Evolutionary conservation across 2,113 vertebrate genomes (phyloP).

Genomic region (Ageneiosus marmoratus): DNA sequence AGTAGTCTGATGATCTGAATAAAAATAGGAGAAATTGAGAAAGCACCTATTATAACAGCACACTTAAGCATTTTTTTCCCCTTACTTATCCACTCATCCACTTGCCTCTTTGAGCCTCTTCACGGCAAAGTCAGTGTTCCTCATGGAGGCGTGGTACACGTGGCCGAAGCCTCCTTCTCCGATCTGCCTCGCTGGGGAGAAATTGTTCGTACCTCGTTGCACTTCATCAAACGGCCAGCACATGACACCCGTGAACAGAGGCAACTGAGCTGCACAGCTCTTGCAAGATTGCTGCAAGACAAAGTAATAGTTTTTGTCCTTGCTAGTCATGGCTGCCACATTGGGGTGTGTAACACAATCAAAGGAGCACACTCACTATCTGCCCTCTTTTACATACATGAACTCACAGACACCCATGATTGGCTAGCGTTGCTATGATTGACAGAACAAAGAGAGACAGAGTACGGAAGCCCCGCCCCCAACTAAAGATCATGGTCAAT

Average conservation of each 20-base stretch:
- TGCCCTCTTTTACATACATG: no score
- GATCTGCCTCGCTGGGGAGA: constrained; percentile 73
- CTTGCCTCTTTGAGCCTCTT: constrained; percentile 85
- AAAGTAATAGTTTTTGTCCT: background rate
- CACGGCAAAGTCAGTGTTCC: constrained; percentile 78
- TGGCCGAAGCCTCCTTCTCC: constrained; percentile 89
- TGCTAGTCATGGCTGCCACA: no score
- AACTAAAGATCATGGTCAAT: background rate
- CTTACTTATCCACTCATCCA: background rate
- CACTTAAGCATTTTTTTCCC: no score
- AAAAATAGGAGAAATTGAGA: no score
- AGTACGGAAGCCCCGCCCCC: background rate
- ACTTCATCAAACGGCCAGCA: constrained; percentile 80
- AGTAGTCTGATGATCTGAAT: no score
- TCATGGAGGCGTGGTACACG: constrained; percentile 78
- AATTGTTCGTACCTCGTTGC: constrained; percentile 74
- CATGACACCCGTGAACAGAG: constrained; percentile 60
- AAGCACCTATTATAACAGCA: no score
- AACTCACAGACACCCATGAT: background rate
- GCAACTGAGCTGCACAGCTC: background rate
- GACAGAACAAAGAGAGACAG: background rate
- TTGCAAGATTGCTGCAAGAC: background rate
- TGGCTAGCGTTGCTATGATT: background rate
- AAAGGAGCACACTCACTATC: no score
- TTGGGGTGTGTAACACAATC: no score